Evolutionary conservation across 2,797 vertebrate genomes (phyloP).

Genomic region (Podarcis siculus): DNA sequence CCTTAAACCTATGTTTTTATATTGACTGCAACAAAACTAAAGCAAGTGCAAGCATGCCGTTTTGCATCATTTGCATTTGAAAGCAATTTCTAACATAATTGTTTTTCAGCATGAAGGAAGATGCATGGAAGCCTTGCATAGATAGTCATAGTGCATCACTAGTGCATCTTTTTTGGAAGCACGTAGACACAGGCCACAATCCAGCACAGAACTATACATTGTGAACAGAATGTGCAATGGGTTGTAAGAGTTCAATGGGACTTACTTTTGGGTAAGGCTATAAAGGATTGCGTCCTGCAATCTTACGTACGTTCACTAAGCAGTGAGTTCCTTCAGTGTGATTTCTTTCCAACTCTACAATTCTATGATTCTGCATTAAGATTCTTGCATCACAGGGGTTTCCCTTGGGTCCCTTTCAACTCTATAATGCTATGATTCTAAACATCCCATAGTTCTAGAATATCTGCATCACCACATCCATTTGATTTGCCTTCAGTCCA

Average conservation of each 20-base stretch:
- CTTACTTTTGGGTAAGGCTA: not conserved
- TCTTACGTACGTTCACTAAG: not conserved
- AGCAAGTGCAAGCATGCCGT: not conserved
- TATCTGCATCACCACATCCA: too few relatives aligned
- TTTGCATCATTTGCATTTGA: not conserved
- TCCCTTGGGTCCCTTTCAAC: too few relatives aligned
- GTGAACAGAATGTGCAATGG: not conserved
- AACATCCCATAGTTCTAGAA: too few relatives aligned
- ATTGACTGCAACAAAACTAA: not conserved
- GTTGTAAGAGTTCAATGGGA: not conserved
- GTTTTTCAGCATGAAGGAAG: not conserved
- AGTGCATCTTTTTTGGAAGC: not conserved
- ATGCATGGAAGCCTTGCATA: not conserved
- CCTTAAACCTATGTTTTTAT: not conserved
- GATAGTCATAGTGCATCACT: not conserved
- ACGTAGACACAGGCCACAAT: not conserved
- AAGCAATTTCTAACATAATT: not conserved
- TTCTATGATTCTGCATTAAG: too few relatives aligned
- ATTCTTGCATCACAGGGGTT: too few relatives aligned
- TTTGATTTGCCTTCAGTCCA: too few relatives aligned
- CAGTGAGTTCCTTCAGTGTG: not conserved
- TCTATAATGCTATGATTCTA: too few relatives aligned
- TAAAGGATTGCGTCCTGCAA: not conserved
- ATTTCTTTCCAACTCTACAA: not conserved
- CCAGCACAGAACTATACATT: not conserved